Evolutionary conservation across 2,113 vertebrate species (phyloP).

Genomic region (Myiagra hebetior): DNA sequence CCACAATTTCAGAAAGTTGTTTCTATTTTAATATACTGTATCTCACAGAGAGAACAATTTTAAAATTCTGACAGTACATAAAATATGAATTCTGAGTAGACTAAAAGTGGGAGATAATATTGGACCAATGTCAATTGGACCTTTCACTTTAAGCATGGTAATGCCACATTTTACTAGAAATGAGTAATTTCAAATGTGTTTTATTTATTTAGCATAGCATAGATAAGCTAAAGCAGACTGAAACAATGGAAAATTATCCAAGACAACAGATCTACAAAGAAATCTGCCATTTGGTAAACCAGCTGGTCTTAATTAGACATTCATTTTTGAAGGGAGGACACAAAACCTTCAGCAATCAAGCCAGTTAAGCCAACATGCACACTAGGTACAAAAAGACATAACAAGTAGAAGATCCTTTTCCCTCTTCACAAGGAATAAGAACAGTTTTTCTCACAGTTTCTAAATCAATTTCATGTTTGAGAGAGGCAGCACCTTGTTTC

Average conservation of each 20-base stretch:
- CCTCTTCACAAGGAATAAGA: not conserved
- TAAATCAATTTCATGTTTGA: not conserved
- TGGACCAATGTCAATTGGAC: not conserved
- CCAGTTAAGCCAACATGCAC: not conserved
- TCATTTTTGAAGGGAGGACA: not conserved
- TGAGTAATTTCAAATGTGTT: not conserved
- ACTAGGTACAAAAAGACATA: not conserved
- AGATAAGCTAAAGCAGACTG: not conserved
- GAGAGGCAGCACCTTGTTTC: not conserved
- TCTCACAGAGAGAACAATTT: not conserved
- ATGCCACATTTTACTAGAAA: not conserved
- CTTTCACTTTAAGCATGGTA: not conserved
- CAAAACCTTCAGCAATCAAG: not conserved
- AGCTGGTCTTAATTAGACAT: not conserved
- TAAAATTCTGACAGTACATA: not conserved
- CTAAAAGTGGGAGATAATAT: not conserved
- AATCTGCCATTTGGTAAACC: constrained; percentile 23
- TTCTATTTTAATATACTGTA: not conserved
- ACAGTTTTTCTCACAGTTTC: not conserved
- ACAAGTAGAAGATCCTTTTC: not conserved
- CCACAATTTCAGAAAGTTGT: not conserved
- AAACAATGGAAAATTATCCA: not conserved
- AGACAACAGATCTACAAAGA: not conserved
- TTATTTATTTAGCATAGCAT: not conserved
- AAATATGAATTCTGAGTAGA: not conserved